Evolutionary conservation across 2,797 vertebrate genomes (phyloP).

Genomic region (Borostomias antarcticus): DNA sequence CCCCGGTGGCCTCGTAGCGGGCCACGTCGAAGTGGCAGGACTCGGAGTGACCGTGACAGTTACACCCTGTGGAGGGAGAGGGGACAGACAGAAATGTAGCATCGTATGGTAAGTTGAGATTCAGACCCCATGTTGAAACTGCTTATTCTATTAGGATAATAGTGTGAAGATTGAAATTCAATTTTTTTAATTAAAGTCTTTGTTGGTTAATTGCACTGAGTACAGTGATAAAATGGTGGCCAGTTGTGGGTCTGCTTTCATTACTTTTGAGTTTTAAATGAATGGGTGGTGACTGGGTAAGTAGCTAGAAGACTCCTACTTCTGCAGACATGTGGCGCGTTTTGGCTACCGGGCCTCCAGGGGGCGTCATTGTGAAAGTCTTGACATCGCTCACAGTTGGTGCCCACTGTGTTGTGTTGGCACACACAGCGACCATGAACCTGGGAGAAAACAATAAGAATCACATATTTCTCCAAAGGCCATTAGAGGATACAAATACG

Average conservation of each 20-base stretch:
- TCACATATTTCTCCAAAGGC: not conserved
- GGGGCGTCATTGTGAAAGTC: slow-evolving; percentile 87
- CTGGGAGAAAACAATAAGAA: slow-evolving; percentile 57
- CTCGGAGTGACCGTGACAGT: slow-evolving; percentile 84
- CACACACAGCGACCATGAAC: slow-evolving; percentile 86
- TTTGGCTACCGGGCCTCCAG: slow-evolving; percentile 83
- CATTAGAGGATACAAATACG: not conserved
- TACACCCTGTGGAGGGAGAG: slow-evolving; percentile 72
- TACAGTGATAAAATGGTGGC: not conserved
- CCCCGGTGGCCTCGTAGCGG: slow-evolving; percentile 63
- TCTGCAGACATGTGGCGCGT: slow-evolving; percentile 76
- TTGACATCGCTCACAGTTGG: slow-evolving; percentile 85
- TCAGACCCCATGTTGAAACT: not conserved
- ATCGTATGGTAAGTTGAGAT: not conserved
- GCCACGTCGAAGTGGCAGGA: slow-evolving; percentile 82
- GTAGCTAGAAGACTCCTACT: slow-evolving; percentile 62
- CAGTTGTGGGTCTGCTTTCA: too few relatives aligned
- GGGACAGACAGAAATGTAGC: not conserved
- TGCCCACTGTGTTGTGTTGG: slow-evolving; percentile 85
- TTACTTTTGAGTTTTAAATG: not conserved
- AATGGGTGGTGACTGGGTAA: not conserved
- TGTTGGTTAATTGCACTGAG: not conserved
- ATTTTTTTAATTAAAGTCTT: not conserved
- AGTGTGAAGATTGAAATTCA: not conserved
- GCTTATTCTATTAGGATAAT: not conserved